Percentiles rank a stretch among this genome's conserved stretches.
Conservation (phyloP, 2,113 vertebrate species). For the Atlantisia rogersi region DNA sequence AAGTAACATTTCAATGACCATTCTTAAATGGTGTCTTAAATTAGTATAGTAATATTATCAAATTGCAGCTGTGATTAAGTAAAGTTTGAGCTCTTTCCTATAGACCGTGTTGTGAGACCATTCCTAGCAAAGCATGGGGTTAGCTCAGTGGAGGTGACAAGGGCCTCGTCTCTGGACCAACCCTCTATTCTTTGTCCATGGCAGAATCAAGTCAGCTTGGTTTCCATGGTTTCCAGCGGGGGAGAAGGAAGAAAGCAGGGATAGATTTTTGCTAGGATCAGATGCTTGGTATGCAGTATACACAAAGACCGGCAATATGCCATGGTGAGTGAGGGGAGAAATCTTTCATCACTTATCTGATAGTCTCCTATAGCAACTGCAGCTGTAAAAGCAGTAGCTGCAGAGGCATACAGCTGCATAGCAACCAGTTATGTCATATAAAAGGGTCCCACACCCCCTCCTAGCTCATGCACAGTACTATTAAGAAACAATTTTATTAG, state of each 20-base stretch:
- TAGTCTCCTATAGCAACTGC: slow-evolving; percentile 64
- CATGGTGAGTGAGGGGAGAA: neutral
- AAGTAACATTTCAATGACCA: neutral
- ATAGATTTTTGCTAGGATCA: slow-evolving; percentile 33
- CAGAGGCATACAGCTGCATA: slow-evolving; percentile 37
- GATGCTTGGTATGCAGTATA: slow-evolving; percentile 35
- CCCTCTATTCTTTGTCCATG: slow-evolving; percentile 1
- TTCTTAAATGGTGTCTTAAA: neutral
- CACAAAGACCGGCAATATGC: slow-evolving; percentile 31
- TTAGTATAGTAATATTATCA: neutral
- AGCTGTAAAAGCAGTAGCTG: slow-evolving; percentile 22
- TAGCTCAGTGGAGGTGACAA: neutral
- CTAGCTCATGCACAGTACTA: rapidly evolving
- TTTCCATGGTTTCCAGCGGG: slow-evolving; percentile 45
- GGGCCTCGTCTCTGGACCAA: neutral
- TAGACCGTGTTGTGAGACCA: neutral
- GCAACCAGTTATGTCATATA: neutral
- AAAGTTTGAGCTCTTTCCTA: neutral
- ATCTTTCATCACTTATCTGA: slow-evolving; percentile 46
- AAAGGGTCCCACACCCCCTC: neutral
- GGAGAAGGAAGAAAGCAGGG: slow-evolving; percentile 1
- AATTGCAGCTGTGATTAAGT: neutral
- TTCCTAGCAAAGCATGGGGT: neutral
- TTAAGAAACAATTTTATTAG: neutral
- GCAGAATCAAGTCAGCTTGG: neutral